phyloP scores from a whole-genome alignment of 2,888 invertebrate genomes.

The Atethmia centrago region DNA sequence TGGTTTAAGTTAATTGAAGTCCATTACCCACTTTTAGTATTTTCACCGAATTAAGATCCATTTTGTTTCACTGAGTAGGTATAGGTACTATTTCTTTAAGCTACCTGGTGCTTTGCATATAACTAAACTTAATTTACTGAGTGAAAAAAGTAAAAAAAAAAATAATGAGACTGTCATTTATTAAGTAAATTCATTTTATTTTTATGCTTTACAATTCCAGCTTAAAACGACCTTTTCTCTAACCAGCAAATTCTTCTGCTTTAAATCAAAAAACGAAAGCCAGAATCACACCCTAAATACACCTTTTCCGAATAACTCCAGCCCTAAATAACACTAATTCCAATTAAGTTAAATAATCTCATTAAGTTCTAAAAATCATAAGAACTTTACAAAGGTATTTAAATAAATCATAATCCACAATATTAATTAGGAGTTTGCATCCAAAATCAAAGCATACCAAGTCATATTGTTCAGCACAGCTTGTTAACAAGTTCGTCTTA shows the following conservation, averaged over 20 bases:
- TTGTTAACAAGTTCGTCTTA: constrained; percentile 62
- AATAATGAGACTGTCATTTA: no score
- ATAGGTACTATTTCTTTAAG: not conserved
- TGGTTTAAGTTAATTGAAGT: not conserved
- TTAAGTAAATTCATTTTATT: no score
- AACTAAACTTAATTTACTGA: not conserved
- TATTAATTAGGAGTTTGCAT: constrained; percentile 44
- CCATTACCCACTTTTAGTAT: not conserved
- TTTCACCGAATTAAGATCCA: not conserved
- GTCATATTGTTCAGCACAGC: constrained; percentile 53
- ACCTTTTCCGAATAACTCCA: not conserved
- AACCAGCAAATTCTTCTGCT: no score
- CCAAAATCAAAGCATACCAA: constrained; percentile 36
- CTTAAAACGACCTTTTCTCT: not conserved
- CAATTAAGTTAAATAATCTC: not conserved
- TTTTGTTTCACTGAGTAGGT: not conserved
- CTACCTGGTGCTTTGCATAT: not conserved
- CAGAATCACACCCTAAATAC: not conserved
- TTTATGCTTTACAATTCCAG: not conserved
- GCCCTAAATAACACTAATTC: not conserved
- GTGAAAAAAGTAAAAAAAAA: no score
- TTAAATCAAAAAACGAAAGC: not conserved
- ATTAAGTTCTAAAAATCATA: not conserved
- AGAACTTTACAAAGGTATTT: not conserved
- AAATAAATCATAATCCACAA: constrained; percentile 5